Evolutionary conservation across 64 coral and sea anemone genomes (phyloP).

Genomic region (Montipora cactus): DNA sequence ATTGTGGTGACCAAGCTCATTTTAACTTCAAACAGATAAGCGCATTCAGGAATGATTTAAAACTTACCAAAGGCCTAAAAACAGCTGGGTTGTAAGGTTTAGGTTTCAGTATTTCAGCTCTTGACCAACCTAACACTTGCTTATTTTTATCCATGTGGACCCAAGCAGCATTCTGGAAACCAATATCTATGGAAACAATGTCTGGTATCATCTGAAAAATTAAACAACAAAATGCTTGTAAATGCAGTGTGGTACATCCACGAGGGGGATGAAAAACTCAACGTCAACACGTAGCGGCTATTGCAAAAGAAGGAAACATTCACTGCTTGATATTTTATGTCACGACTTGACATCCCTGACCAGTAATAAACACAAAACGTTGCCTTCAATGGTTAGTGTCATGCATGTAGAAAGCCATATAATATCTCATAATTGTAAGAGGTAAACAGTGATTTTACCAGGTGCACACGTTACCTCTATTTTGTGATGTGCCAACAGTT

Average conservation of each 20-base stretch:
- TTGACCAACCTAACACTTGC: slow-evolving; percentile 61
- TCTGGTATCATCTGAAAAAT: slow-evolving; percentile 22
- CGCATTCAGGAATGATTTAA: no score
- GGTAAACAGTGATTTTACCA: no score
- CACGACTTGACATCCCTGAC: no score
- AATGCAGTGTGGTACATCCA: neutral
- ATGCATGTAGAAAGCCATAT: no score
- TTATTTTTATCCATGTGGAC: slow-evolving; percentile 60
- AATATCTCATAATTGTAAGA: neutral
- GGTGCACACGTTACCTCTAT: neutral
- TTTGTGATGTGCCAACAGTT: neutral
- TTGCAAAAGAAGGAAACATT: no score
- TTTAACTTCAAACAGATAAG: no score
- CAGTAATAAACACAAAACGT: no score
- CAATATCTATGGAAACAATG: slow-evolving; percentile 81
- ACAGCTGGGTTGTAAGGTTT: slow-evolving; percentile 75
- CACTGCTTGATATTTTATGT: no score
- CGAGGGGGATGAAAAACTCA: no score
- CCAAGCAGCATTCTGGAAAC: slow-evolving; percentile 74
- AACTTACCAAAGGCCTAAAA: slow-evolving; percentile 59
- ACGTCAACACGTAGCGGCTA: no score
- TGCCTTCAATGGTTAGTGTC: no score
- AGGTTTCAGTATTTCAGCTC: slow-evolving; percentile 49
- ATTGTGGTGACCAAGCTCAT: no score
- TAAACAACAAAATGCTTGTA: neutral